Percentiles rank a stretch among this genome's conserved stretches.
Conservation (phyloP, 2,113 vertebrate species). For the Tyto alba region DNA sequence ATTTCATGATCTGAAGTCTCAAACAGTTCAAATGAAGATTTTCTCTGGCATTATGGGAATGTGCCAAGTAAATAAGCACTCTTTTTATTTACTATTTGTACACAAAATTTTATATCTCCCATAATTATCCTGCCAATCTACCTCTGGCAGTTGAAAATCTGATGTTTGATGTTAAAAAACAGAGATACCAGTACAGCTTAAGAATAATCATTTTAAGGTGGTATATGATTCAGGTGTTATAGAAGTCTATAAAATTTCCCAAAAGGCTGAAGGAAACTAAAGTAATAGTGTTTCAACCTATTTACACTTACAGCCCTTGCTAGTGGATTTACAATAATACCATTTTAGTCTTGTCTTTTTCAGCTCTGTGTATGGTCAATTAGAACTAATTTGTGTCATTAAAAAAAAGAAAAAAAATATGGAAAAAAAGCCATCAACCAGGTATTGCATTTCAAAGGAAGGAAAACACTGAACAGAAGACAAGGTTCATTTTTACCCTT, state of each 20-base stretch:
- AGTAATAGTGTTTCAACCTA: neutral
- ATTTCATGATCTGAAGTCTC: constrained; percentile 41
- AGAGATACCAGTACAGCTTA: neutral
- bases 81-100: constrained; percentile 25
- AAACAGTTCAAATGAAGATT: constrained; percentile 36
- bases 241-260: neutral
- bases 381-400: neutral
- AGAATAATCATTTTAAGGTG: neutral
- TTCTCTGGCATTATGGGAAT: neutral
- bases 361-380: neutral
- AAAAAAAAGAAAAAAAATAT: neutral
- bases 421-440: neutral
- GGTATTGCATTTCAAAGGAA: neutral
- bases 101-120: neutral
- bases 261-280: neutral
- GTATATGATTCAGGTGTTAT: neutral
- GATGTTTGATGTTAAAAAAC: neutral
- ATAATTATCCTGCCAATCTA: constrained; percentile 16
- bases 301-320: neutral
- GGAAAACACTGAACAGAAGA: neutral
- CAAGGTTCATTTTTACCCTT: neutral
- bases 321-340: neutral
- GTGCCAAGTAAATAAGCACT: neutral
- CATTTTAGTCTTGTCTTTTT: neutral
- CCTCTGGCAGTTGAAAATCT: neutral